Evolutionary conservation across 2,113 vertebrate species (phyloP).

Genomic region (Gulo gulo): DNA sequence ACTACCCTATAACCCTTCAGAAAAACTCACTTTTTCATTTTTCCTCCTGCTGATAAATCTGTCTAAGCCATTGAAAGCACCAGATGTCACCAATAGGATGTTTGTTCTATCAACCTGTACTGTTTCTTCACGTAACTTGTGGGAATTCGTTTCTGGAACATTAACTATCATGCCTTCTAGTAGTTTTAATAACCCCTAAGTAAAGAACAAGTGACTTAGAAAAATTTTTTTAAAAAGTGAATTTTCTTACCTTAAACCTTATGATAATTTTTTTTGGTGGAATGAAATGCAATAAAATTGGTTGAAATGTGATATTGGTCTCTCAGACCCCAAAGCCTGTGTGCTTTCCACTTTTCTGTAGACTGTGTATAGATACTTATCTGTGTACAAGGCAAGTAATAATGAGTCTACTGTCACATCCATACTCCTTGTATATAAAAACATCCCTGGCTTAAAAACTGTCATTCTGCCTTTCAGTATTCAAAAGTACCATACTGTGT

Average conservation of each 20-base stretch:
- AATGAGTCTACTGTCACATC: neutral
- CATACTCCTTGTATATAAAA: neutral
- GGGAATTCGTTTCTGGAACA: conserved; percentile 97
- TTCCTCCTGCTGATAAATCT: conserved; percentile 97
- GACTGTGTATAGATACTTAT: neutral
- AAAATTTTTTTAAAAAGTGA: too few species aligned
- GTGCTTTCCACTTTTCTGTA: neutral
- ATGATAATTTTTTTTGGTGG: neutral
- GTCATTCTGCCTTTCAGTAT: neutral
- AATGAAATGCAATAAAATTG: neutral
- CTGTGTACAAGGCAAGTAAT: neutral
- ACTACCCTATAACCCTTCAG: neutral
- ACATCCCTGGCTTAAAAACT: neutral
- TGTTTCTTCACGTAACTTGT: conserved; percentile 94
- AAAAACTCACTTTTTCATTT: conserved; percentile 92
- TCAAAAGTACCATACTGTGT: neutral
- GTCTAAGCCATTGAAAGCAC: conserved; percentile 97
- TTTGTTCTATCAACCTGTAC: conserved; percentile 98
- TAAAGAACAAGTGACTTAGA: conserved; percentile 51
- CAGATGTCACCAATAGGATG: conserved; percentile 96
- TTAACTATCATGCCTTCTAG: conserved; percentile 96
- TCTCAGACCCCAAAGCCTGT: neutral
- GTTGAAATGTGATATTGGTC: neutral
- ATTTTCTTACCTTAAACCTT: neutral
- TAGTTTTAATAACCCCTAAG: conserved; percentile 94